Base-by-base conservation (phyloP, 2,888 invertebrate species). In the Mechanitis messenoides region DNA sequence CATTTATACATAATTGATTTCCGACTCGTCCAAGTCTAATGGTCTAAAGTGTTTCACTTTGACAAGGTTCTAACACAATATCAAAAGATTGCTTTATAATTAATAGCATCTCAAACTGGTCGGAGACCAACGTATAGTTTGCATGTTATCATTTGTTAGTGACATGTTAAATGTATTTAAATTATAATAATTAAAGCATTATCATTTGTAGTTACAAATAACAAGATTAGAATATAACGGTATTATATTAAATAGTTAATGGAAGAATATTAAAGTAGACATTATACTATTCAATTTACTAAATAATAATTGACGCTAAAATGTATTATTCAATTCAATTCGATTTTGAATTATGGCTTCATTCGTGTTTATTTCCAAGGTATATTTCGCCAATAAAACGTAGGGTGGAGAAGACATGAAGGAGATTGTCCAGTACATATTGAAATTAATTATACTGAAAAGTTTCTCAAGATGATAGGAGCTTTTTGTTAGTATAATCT, bases 131-230 rank as follows among this genome's bases (percentile, higher is more conserved):
- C 56, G 56, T 62, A 62, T 66, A 65, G 71, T 71, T 20, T 68
- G 65, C 71, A 65, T 72, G 69, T 72, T 69, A 71, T 72, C 71
- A 71, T 71, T 71, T 61, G 66, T 69, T 66, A 68, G 61, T 66
- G 68, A 68, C 69, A 67, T 64, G 59, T 64, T 64, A 60, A 62
- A 66, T 60, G 64, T 53, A 60, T 56, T 60, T 64, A 56, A 56
- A 66, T 66, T 66, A 66, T 60, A 66, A 66, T 66, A 62, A 66
- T 64, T 64, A 60, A 64, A 66, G 60, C 62, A 64, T 64, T 64
- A 66, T 59, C 45, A 59, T 31, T 31, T 50, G 50, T 50, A 31
- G 50, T 31, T 31, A 50, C 38, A 55, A 38, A 33, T 38, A 55
- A 35, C 54, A 38, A 11, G 33, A 50, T 50, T 31, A 31, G 3